A percentile compares a stretch with the other conserved stretches of the same genome.
Conservation (phyloP, 2,797 vertebrate genomes). For the Lutra lutra region DNA sequence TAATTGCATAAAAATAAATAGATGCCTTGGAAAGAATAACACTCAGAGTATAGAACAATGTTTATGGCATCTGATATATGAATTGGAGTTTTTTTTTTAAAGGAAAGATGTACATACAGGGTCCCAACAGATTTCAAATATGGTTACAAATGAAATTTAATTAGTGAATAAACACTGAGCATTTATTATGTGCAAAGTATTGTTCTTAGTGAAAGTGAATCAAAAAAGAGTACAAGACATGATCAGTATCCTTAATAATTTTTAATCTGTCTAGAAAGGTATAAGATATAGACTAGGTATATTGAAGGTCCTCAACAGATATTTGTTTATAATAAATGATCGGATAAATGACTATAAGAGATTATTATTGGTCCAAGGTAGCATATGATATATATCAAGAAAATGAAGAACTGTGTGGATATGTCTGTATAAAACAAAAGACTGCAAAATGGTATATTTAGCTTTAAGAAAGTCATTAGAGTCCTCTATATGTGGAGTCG, state of each 20-base stretch:
- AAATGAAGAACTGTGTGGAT: neutral
- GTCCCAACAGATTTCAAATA: neutral
- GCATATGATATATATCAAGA: neutral
- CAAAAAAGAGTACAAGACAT: constrained; percentile 6
- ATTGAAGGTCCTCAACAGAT: neutral
- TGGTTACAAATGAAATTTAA: neutral
- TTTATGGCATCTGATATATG: neutral
- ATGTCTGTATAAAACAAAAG: neutral
- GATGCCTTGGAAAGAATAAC: neutral
- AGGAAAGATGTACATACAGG: neutral
- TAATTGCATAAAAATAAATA: constrained; percentile 43
- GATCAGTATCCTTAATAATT: constrained; percentile 5
- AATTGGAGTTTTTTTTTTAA: neutral
- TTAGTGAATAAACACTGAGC: neutral
- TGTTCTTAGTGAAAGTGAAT: constrained; percentile 17
- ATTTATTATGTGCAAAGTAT: neutral
- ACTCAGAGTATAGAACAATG: neutral
- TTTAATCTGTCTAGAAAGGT: neutral
- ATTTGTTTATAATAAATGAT: constrained; percentile 27
- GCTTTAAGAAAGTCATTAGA: constrained; percentile 14
- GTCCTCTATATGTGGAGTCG: neutral
- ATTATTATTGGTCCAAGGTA: neutral
- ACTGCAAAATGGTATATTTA: constrained; percentile 14
- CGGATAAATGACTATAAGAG: neutral
- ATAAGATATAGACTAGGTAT: neutral